These are phyloP conservation scores for Hippocampus barbouri DNA, from an alignment of 2,113 vertebrate genomes.

Conservation along the genomic window DNA sequence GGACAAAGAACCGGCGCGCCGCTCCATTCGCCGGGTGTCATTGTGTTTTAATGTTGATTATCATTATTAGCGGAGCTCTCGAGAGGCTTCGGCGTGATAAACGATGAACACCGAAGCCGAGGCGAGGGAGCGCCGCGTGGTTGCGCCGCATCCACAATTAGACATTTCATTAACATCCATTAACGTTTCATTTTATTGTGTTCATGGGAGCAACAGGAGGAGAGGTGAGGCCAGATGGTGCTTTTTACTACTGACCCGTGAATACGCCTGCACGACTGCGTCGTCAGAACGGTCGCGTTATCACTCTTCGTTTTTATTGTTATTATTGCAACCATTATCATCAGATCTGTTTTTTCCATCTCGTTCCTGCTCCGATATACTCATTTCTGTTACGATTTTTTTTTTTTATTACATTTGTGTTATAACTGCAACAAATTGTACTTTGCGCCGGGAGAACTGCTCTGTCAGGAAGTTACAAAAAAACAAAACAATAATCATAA, in stretches of 20 bases:
- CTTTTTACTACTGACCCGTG: conserved; percentile 65
- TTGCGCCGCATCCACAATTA: conserved; percentile 71
- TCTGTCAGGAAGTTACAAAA: not conserved
- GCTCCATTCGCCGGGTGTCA: conserved; percentile 22
- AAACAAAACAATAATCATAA: not conserved
- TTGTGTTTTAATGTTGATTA: conserved; percentile 55
- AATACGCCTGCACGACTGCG: conserved; percentile 38
- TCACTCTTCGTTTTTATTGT: not conserved
- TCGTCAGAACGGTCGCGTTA: not conserved
- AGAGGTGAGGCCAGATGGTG: conserved; percentile 52
- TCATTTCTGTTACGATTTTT: not conserved
- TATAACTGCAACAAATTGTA: not conserved
- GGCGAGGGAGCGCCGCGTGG: conserved; percentile 50
- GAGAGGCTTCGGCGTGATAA: conserved; percentile 53
- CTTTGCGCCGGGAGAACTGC: not conserved
- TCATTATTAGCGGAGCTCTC: conserved; percentile 41
- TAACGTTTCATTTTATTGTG: conserved; percentile 73
- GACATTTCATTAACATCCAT: conserved; percentile 74
- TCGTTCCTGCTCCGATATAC: not conserved
- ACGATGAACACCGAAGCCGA: conserved; percentile 53
- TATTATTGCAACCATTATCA: not conserved
- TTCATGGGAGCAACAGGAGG: conserved; percentile 53
- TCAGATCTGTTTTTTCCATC: not conserved
- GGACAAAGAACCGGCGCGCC: conserved; percentile 47
- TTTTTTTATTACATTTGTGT: not conserved